Evolutionary conservation across 2,797 vertebrate genomes (phyloP), one percentile per base, ranked within the genome.

Genomic region (Lacerta bilineata): DNA sequence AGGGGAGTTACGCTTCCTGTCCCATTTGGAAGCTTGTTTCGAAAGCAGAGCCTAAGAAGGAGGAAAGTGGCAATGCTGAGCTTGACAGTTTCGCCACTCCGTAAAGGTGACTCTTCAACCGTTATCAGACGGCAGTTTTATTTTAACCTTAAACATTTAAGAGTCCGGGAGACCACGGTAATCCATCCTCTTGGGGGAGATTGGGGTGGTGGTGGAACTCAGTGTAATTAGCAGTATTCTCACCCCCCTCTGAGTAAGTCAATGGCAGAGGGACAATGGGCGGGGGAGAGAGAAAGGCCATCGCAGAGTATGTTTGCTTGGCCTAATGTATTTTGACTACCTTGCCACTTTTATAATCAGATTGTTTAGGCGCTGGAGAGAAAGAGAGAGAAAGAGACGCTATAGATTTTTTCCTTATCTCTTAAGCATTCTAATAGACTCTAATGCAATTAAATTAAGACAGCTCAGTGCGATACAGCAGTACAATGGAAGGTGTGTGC

Each of bases 151-250:
- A 93, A 93, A 94, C 94, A 91, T 95, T 64, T 96, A 94, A 76
- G 90, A 94, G 95, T 94, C 91, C 86, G 80, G 84, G 87, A 92
- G 77, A 90, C 94, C 90, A 93, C 95, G 74, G 90, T 94, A 94
- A 96, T 95, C 93, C 33, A 88, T 96, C 94, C 94, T 92, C 79
- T 76, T 1, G 1, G 90, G 93, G 66, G 43, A 8, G 17, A 5
- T 11, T 27, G 68, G 39, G 81, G 50, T 55, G 50, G 50, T 55
- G 50, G 13, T 55, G 3, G 27, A 96, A 93, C 91, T 92, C 90
- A 90, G 90, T 91, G 85, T 95, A 95, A 95, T 97, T 96, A 95
- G 93, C 92, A 91, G 92, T 95, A 86, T 93, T 91, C 87, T 86
- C 90, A 78, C 25, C 72, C 91, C 87, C 86, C 90, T 80, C 29